phyloP scores from a whole-genome alignment of 1,140 invertebrate species.

The Atta cephalotes region DNA sequence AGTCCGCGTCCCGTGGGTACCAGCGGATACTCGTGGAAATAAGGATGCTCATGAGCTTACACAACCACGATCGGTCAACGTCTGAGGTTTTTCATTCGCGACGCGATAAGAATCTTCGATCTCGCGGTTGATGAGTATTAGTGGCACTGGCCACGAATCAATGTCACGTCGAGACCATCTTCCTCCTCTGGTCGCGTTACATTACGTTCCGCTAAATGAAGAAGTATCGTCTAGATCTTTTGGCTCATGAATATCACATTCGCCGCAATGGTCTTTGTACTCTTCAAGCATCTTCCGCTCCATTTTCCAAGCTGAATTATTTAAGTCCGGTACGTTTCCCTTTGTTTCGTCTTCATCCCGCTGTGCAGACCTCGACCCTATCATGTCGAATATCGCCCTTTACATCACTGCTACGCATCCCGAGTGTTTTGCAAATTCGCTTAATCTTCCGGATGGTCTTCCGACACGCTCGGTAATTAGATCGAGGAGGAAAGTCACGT shows the following conservation, averaged over 20 bases:
- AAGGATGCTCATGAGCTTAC: background rate
- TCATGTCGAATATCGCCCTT: constrained; percentile 16
- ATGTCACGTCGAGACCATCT: background rate
- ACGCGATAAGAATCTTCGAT: constrained; percentile 51
- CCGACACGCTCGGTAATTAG: background rate
- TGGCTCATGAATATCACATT: constrained; percentile 72
- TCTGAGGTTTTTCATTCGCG: constrained; percentile 18
- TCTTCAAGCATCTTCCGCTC: constrained; percentile 68
- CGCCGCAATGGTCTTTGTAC: constrained; percentile 64
- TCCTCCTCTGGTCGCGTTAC: background rate
- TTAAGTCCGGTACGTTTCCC: constrained; percentile 46
- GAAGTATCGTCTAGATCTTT: constrained; percentile 64
- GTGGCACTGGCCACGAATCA: background rate
- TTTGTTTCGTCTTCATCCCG: constrained; percentile 2
- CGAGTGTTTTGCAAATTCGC: background rate
- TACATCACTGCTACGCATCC: background rate
- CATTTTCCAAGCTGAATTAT: constrained; percentile 75
- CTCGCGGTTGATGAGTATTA: background rate
- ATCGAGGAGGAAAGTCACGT: constrained; percentile 23
- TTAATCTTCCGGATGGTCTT: background rate
- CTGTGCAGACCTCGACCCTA: background rate
- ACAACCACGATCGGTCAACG: constrained; percentile 34
- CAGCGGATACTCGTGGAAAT: background rate
- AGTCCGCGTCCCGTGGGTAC: background rate
- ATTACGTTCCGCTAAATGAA: constrained; percentile 62